Conservation (phyloP, 1,140 invertebrate species). For the Euura saliciscinereae region DNA sequence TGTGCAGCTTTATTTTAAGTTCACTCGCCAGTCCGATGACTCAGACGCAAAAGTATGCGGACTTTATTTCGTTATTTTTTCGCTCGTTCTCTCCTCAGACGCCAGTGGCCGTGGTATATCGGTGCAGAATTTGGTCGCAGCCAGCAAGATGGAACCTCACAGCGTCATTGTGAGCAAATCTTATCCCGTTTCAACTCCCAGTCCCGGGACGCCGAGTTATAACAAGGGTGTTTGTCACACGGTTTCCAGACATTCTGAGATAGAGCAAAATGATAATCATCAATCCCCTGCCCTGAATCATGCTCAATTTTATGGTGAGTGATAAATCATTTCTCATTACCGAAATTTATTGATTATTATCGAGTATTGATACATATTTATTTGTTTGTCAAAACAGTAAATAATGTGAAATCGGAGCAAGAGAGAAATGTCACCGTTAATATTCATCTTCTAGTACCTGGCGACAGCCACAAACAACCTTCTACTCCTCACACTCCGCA, state of each 20-base stretch:
- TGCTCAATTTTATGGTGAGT: constrained; percentile 49
- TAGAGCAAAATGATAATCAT: constrained; percentile 46
- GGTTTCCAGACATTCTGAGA: constrained; percentile 47
- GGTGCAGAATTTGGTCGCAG: constrained; percentile 48
- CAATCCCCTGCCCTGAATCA: constrained; percentile 37
- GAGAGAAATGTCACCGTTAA: constrained; percentile 45
- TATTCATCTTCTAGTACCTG: constrained; percentile 34
- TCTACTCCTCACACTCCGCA: constrained; percentile 52
- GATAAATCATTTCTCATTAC: background rate
- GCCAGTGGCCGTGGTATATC: constrained; percentile 46
- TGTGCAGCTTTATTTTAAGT: constrained; percentile 12
- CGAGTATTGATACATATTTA: background rate
- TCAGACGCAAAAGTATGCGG: background rate
- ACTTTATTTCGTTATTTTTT: constrained; percentile 5
- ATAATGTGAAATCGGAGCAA: constrained; percentile 45
- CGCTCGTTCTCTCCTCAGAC: constrained; percentile 31
- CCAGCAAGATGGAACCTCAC: constrained; percentile 50
- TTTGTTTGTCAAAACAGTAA: constrained; percentile 32
- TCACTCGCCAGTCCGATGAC: background rate
- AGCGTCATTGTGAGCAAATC: constrained; percentile 62
- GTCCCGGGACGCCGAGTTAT: constrained; percentile 50
- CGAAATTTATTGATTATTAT: background rate
- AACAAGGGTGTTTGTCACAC: constrained; percentile 45
- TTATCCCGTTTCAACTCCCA: constrained; percentile 45
- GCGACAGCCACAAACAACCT: constrained; percentile 49